phyloP scores from a whole-genome alignment of 2,113 vertebrate genomes.

The Charadrius vociferus region DNA sequence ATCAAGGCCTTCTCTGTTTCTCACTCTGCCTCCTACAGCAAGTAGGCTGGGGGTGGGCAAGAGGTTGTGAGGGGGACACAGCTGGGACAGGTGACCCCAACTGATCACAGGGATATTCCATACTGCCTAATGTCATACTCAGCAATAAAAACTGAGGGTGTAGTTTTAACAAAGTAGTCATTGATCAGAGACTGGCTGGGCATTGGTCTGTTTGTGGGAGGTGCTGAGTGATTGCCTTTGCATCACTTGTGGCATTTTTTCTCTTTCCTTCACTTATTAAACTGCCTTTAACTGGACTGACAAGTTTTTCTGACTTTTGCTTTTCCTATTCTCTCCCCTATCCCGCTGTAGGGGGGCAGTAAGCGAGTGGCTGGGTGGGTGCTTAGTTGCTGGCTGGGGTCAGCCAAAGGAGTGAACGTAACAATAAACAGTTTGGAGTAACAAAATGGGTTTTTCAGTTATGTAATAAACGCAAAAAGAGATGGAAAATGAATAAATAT shows the following conservation, averaged over 20 bases:
- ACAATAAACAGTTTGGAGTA: background rate
- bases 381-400: background rate
- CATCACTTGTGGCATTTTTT: accelerated
- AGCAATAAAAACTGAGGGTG: background rate
- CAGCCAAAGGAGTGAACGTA: background rate
- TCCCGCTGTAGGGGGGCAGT: accelerated
- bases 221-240: background rate
- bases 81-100: background rate
- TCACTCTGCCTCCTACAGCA: background rate
- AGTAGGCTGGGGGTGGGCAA: background rate
- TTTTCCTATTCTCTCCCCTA: background rate
- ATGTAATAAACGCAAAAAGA: background rate
- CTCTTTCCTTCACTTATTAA: background rate
- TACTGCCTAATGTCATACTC: accelerated
- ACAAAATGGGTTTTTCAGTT: background rate
- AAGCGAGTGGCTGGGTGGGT: accelerated
- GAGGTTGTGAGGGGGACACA: background rate
- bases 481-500: background rate
- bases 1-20: background rate
- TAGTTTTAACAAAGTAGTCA: background rate
- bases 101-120: background rate
- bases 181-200: background rate
- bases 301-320: background rate
- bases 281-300: background rate
- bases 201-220: background rate